Conservation (phyloP, 2,797 vertebrate genomes). For the Agapornis canus region DNA sequence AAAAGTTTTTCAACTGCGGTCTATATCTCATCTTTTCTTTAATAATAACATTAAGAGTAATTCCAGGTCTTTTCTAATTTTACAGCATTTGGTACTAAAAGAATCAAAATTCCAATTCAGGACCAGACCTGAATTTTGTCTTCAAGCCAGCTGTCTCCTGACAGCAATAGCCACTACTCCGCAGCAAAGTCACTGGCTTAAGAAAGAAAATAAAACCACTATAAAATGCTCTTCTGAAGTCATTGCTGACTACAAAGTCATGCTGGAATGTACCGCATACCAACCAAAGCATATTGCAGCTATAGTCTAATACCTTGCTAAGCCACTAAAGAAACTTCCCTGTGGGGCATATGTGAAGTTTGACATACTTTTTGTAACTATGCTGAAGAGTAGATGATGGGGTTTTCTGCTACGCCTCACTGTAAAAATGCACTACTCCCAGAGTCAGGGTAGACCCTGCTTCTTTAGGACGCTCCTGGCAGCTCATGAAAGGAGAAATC, state of each 20-base stretch:
- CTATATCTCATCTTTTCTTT: background rate
- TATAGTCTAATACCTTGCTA: slow-evolving; percentile 9
- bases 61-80: background rate
- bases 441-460: background rate
- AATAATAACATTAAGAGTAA: background rate
- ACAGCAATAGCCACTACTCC: background rate
- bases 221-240: background rate
- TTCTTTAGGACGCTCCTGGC: slow-evolving; percentile 36
- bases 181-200: background rate
- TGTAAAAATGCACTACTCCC: background rate
- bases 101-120: background rate
- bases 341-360: background rate
- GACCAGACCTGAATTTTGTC: background rate
- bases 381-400: background rate
- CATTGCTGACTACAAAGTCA: slow-evolving; percentile 9
- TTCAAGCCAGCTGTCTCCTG: background rate
- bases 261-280: slow-evolving; percentile 4
- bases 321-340: slow-evolving; percentile 22
- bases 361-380: background rate
- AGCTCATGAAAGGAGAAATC: slow-evolving; percentile 54
- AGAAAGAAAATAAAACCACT: background rate
- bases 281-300: background rate
- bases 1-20: background rate
- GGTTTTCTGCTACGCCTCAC: background rate
- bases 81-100: background rate